Evolutionary conservation across 2,888 invertebrate genomes (phyloP).

Genomic region (Gibbula magus): DNA sequence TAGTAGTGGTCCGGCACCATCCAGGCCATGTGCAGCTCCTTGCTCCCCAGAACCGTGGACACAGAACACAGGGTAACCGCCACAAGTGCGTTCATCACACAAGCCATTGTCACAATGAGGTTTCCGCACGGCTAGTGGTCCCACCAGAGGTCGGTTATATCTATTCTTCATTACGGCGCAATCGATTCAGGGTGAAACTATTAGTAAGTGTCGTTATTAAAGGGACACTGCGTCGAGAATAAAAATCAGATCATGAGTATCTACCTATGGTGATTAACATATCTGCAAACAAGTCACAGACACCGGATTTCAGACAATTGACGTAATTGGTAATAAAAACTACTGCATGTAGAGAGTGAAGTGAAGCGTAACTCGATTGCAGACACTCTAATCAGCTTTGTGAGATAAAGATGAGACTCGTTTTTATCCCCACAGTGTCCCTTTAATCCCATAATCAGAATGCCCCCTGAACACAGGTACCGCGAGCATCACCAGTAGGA

Average conservation of each 20-base stretch:
- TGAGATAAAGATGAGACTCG: too few relatives aligned
- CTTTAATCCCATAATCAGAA: background rate
- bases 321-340: too few relatives aligned
- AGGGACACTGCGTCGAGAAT: too few relatives aligned
- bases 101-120: background rate
- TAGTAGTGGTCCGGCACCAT: constrained; percentile 20
- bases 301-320: too few relatives aligned
- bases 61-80: background rate
- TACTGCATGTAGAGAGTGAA: too few relatives aligned
- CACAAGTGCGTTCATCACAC: too few relatives aligned
- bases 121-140: background rate
- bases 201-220: background rate
- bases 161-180: background rate
- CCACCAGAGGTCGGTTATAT: background rate
- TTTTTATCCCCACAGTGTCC: too few relatives aligned
- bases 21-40: constrained; percentile 26
- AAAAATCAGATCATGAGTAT: too few relatives aligned
- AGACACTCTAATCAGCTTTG: too few relatives aligned
- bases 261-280: too few relatives aligned
- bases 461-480: background rate
- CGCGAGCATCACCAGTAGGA: background rate
- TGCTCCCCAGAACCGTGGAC: background rate
- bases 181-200: background rate
- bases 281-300: too few relatives aligned
- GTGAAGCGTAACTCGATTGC: too few relatives aligned